A percentile compares a stretch with the other conserved stretches of the same genome.
These are phyloP conservation scores for Delia radicum DNA, from an alignment of 1,140 invertebrate species.

Conservation along the genomic window DNA sequence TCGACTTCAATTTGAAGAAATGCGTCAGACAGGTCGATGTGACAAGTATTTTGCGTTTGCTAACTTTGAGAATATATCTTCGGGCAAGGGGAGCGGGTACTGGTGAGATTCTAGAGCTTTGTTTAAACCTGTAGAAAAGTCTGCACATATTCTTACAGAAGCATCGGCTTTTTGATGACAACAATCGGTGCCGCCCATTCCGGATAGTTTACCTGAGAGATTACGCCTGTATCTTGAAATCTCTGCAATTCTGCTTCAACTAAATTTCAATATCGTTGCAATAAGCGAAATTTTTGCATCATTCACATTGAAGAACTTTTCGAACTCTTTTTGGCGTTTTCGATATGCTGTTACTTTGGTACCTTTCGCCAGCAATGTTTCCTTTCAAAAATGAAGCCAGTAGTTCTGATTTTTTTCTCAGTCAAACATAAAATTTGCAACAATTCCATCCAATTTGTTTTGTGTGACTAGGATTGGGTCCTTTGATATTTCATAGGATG, in stretches of 20 bases:
- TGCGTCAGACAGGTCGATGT: slow-evolving; percentile 5
- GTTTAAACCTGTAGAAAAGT: slow-evolving; percentile 31
- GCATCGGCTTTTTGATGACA: slow-evolving; percentile 43
- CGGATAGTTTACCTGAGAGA: slow-evolving; percentile 37
- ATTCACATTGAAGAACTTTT: too few relatives aligned
- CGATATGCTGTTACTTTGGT: too few relatives aligned
- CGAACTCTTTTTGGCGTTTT: too few relatives aligned
- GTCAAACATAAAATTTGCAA: too few relatives aligned
- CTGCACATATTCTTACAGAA: slow-evolving; percentile 40
- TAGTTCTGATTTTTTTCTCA: too few relatives aligned
- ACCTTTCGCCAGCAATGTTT: too few relatives aligned
- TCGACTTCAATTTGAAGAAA: slow-evolving; percentile 8
- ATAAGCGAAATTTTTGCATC: too few relatives aligned
- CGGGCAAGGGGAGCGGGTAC: slow-evolving; percentile 22
- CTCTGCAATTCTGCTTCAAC: slow-evolving; percentile 17
- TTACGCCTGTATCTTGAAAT: slow-evolving; percentile 6
- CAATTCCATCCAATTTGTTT: too few relatives aligned
- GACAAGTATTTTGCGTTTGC: neutral
- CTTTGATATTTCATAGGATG: too few relatives aligned
- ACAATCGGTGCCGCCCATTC: slow-evolving; percentile 56
- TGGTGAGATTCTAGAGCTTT: slow-evolving; percentile 24
- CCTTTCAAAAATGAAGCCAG: too few relatives aligned
- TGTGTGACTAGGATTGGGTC: too few relatives aligned
- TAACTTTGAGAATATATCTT: slow-evolving; percentile 26
- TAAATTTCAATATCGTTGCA: too few relatives aligned